Percentiles rank a stretch among this genome's conserved stretches.
These are phyloP conservation scores for Hyalella azteca DNA, from an alignment of 2,888 invertebrate species.

Conservation along the genomic window DNA sequence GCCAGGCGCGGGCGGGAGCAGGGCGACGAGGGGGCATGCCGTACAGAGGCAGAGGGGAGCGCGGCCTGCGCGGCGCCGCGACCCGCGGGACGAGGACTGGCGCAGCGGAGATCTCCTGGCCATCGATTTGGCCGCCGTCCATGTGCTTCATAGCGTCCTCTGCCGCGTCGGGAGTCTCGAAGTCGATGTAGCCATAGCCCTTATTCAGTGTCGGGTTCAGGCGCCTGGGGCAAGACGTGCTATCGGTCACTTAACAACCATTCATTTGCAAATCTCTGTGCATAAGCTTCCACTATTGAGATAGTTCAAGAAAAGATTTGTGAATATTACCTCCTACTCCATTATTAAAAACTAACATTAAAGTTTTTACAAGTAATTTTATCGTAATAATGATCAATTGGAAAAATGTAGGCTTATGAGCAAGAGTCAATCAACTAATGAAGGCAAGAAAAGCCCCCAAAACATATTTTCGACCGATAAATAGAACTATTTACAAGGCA, in stretches of 20 bases:
- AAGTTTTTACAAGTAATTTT: no score
- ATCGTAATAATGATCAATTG: no score
- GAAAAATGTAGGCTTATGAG: no score
- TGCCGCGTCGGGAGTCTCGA: slow-evolving; percentile 89
- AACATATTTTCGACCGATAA: no score
- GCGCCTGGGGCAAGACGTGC: slow-evolving; percentile 64
- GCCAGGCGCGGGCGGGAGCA: slow-evolving; percentile 64
- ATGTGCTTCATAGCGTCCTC: slow-evolving; percentile 99
- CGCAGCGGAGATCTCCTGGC: slow-evolving; percentile 92
- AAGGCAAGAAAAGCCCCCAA: no score
- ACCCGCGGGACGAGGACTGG: slow-evolving; percentile 76
- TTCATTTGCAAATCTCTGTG: not conserved
- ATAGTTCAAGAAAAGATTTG: no score
- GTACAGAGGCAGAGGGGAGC: slow-evolving; percentile 52
- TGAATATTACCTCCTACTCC: no score
- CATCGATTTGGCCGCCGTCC: slow-evolving; percentile 95
- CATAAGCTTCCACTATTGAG: no score
- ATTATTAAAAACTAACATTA: no score
- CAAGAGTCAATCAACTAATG: no score
- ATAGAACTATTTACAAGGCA: no score
- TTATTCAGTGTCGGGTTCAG: slow-evolving; percentile 86
- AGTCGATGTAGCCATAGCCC: slow-evolving; percentile 95
- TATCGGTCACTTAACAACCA: not conserved
- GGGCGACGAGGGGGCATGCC: slow-evolving; percentile 37
- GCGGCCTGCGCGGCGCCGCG: slow-evolving; percentile 56